phyloP scores from a whole-genome alignment of 2,797 vertebrate species.

The Hydrolagus colliei region DNA sequence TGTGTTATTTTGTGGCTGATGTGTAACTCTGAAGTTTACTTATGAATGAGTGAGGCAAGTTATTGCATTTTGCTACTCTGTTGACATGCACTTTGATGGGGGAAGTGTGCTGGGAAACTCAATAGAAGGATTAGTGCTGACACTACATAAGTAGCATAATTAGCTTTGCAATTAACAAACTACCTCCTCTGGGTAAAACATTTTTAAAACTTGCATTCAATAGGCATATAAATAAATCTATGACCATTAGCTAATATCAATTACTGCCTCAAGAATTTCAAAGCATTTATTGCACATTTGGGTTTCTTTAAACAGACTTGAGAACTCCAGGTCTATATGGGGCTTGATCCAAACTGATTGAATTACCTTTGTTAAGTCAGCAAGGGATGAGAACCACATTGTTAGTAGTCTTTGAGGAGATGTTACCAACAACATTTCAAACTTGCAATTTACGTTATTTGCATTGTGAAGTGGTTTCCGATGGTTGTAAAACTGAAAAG shows the following conservation, averaged over 20 bases:
- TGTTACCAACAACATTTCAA: not conserved
- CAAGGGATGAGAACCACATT: not conserved
- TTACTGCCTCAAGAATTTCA: not conserved
- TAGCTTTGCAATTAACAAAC: not conserved
- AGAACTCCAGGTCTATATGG: no score
- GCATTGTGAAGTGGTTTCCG: no score
- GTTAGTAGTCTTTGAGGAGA: not conserved
- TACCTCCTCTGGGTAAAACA: not conserved
- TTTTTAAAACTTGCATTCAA: not conserved
- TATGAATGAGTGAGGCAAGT: not conserved
- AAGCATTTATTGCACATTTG: not conserved
- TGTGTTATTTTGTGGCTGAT: conserved; percentile 2
- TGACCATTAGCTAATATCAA: not conserved
- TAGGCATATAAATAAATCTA: not conserved
- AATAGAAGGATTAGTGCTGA: conserved; percentile 7
- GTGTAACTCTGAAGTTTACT: not conserved
- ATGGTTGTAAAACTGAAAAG: no score
- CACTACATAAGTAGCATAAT: conserved; percentile 12
- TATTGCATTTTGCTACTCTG: not conserved
- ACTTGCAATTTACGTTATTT: not conserved
- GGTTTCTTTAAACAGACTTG: not conserved
- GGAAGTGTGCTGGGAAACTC: not conserved
- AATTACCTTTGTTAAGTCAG: not conserved
- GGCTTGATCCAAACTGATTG: not conserved
- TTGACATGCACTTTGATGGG: not conserved